These are phyloP conservation scores for Drosophila helvetica DNA, from an alignment of 2,888 invertebrate species.

Conservation along the genomic window DNA sequence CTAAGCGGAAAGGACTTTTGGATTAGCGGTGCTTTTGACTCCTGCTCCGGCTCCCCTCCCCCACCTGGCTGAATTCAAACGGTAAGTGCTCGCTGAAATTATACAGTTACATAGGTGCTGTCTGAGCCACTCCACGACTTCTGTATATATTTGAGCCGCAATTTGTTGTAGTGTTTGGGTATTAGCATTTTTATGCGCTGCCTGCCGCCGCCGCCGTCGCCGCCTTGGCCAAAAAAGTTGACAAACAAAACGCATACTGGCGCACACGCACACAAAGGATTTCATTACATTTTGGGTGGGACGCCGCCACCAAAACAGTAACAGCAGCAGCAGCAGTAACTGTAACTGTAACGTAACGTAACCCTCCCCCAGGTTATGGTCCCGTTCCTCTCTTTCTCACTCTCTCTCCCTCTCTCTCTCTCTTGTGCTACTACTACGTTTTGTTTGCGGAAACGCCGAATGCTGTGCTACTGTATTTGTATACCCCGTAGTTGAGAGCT, in stretches of 20 bases:
- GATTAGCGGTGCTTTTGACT: conserved; percentile 63
- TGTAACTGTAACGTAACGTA: conserved; percentile 49
- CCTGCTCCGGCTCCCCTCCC: not conserved
- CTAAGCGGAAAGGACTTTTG: conserved; percentile 48
- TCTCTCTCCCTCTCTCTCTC: conserved; percentile 21
- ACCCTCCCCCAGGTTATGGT: conserved; percentile 22
- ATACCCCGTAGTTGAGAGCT: conserved; percentile 34
- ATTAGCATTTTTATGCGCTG: conserved; percentile 71
- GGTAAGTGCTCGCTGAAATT: conserved; percentile 63
- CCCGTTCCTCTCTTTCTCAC: conserved; percentile 3
- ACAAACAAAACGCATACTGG: conserved; percentile 64
- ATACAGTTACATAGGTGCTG: conserved; percentile 1
- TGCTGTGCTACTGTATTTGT: conserved; percentile 74
- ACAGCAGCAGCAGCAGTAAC: no score
- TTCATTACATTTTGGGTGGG: conserved; percentile 69
- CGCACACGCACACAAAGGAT: conserved; percentile 62
- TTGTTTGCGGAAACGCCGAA: conserved; percentile 59
- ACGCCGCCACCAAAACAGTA: conserved; percentile 40
- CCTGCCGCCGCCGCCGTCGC: conserved; percentile 24
- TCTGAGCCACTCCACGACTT: not conserved
- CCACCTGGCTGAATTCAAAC: conserved; percentile 40
- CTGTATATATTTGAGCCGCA: conserved; percentile 40
- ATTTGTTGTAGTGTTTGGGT: conserved; percentile 72
- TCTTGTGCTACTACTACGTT: conserved; percentile 13
- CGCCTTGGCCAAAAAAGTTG: conserved; percentile 63